Evolutionary conservation across 2,797 vertebrate genomes (phyloP).

Genomic region (Microcaecilia unicolor): DNA sequence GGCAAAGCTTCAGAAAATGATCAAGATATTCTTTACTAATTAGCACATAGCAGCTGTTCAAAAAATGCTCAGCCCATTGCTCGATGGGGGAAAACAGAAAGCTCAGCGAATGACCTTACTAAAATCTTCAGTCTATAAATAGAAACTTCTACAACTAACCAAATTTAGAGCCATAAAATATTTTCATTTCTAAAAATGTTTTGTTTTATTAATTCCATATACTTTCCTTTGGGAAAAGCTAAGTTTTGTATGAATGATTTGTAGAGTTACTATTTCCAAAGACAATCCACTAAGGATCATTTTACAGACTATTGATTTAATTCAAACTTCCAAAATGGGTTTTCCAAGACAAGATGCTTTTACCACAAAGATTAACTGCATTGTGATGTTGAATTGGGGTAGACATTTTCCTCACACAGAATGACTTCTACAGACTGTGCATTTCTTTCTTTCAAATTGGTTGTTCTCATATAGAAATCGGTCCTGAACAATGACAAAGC

Average conservation of each 20-base stretch:
- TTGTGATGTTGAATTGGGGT: constrained; percentile 2
- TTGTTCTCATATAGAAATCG: constrained; percentile 22
- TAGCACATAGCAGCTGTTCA: neutral
- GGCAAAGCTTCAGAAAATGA: neutral
- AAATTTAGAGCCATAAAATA: constrained; percentile 14
- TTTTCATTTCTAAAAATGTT: constrained; percentile 1
- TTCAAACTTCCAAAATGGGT: neutral
- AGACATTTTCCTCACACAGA: neutral
- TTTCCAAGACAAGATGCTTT: neutral
- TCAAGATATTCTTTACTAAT: too few relatives aligned
- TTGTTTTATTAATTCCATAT: too few relatives aligned
- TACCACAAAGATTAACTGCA: constrained; percentile 7
- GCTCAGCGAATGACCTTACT: neutral
- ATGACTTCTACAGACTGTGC: constrained; percentile 13
- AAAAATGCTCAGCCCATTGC: too few relatives aligned
- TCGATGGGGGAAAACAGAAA: neutral
- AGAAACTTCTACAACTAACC: neutral
- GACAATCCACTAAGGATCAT: neutral
- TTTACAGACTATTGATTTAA: neutral
- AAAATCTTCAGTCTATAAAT: constrained; percentile 13
- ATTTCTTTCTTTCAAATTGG: constrained; percentile 18
- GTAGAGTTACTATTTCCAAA: neutral
- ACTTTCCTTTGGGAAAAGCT: too few relatives aligned
- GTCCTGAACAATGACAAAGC: constrained; percentile 21
- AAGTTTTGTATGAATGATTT: constrained; percentile 7